Evolutionary conservation across 2,797 vertebrate species (phyloP), one percentile per base, ranked within the genome.

Genomic region (Sebastes minor): DNA sequence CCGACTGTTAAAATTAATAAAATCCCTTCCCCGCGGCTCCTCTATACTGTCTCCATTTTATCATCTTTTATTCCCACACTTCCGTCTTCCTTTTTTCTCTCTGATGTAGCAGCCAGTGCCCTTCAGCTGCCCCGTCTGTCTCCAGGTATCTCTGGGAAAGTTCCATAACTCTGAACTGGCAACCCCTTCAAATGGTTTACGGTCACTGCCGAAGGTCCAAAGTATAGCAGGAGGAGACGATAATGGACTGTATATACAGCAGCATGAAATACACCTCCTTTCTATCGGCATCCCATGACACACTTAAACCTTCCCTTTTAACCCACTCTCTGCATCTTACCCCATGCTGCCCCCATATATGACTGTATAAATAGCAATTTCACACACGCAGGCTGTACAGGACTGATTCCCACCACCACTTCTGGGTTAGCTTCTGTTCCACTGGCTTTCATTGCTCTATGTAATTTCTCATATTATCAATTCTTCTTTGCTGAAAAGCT

Each of bases 91-190:
- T 22, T 52, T 46, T 62, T 30, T 60, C 16, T 59, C n/a, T 80
- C 52, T 74, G 32, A 82, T 76, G 76, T 74, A 71, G 53, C 56
- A 80, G 69, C 59, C 72, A 52, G 22, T 49, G 68, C 82, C 76
- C n/a, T 68, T 46, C 65, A 75, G 75, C 77, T 57, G 66, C 69
- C 70, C 69, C 4, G n/a, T 63, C 65, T 69, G 74, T 78, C 80
- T 84, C 65, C 71, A 60, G 76, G 55, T 84, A 20, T 65, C 32
- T 78, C 60, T 82, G 46, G 49, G 69, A 86, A 85, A 80, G 78
- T 76, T 74, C 66, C 20, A 56, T 70, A 71, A 70, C 35, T 80
- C 60, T 33, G 33, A 74, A 66, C 56, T 74, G 57, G 73, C 65
- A 42, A 62, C 1, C 16, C 30, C n/a, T 23, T 75, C 20, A 66